Evolutionary conservation across 2,888 invertebrate species (phyloP).

Genomic region (Hydroisotoma schaefferi): DNA sequence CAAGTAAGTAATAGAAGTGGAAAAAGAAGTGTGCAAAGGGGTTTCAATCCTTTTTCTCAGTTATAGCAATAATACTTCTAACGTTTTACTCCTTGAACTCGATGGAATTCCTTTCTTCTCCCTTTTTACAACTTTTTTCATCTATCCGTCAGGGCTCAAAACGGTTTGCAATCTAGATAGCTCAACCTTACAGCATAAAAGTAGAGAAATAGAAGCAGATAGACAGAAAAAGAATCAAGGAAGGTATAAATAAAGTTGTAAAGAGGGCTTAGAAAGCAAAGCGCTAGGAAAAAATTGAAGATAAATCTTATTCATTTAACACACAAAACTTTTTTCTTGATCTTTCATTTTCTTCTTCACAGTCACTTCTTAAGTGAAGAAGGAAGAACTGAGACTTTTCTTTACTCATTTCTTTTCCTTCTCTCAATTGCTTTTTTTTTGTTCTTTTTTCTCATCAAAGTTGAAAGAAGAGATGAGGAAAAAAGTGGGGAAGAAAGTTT

Average conservation of each 20-base stretch:
- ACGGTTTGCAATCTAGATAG: no score
- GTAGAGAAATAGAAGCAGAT: background rate
- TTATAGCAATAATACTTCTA: no score
- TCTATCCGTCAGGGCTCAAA: no score
- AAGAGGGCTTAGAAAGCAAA: constrained; percentile 1
- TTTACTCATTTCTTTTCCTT: background rate
- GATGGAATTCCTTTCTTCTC: constrained; percentile 6
- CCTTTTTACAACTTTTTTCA: constrained; percentile 12
- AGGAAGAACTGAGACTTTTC: background rate
- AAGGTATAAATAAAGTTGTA: constrained; percentile 12
- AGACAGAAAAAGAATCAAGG: no score
- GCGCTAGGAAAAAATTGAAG: constrained; percentile 6
- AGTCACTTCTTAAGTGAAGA: no score
- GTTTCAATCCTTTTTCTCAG: background rate
- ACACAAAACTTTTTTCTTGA: background rate
- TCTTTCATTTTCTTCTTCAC: background rate
- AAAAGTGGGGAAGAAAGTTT: constrained; percentile 2
- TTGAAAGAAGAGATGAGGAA: background rate
- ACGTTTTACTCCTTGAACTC: no score
- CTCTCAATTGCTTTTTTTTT: no score
- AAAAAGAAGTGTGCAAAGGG: background rate
- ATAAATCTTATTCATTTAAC: constrained; percentile 7
- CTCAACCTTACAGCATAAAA: background rate
- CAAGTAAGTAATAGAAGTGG: no score
- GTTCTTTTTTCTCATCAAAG: no score